phyloP scores from a whole-genome alignment of 1,140 invertebrate species.

The Diachasma alloeum region DNA sequence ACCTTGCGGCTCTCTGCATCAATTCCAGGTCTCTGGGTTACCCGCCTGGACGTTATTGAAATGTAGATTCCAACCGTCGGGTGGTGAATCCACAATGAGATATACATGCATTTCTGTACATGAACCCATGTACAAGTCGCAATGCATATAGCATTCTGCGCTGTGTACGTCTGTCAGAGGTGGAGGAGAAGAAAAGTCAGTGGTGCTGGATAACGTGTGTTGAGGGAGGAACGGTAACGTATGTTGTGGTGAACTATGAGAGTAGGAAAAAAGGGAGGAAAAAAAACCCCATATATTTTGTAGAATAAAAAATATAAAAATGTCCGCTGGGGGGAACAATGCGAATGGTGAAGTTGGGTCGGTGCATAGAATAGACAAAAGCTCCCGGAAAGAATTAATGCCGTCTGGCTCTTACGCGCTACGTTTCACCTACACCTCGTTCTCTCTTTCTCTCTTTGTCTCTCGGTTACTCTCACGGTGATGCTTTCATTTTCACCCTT shows the following conservation, averaged over 20 bases:
- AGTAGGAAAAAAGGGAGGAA: neutral
- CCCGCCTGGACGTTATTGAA: constrained; percentile 32
- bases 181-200: neutral
- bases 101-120: neutral
- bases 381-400: constrained; percentile 47
- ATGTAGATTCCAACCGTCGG: constrained; percentile 32
- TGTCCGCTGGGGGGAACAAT: constrained; percentile 21
- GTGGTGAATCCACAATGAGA: constrained; percentile 33
- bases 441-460: neutral
- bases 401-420: constrained; percentile 24
- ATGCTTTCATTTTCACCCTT: constrained; percentile 13
- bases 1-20: neutral
- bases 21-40: constrained; percentile 26
- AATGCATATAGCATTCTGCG: neutral
- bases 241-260: constrained; percentile 5
- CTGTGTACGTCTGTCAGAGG: neutral
- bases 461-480: neutral
- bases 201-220: neutral
- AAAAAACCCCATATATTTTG: constrained; percentile 1
- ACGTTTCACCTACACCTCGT: constrained; percentile 13
- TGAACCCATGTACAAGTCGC: neutral
- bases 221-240: neutral
- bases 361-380: constrained; percentile 39
- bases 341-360: constrained; percentile 17
- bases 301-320: neutral